Evolutionary conservation across 2,888 invertebrate genomes (phyloP), one percentile per base, ranked within the genome.

Genomic region (Flexamia atlantica): DNA sequence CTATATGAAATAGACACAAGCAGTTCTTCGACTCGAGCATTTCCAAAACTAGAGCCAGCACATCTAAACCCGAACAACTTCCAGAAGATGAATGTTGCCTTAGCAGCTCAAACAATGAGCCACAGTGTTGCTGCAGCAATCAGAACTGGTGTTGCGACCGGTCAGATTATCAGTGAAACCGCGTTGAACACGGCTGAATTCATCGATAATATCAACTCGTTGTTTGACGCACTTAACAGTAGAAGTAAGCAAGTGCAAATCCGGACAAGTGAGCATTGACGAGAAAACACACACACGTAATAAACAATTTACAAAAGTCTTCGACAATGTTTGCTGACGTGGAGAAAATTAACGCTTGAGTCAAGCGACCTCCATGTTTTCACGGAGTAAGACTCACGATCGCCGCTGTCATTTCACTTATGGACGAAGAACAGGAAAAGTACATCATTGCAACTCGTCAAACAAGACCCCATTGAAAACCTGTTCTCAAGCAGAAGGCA

Each of bases 381-480:
- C 79, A 85, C 20, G 87, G 87, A 12, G 84, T 88, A 25, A 36
- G 81, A 23, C 85, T 88, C 83, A 87, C 86, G 2, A 86, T 88
- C 7, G 86, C 85, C 25, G 84, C 86, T 36, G 85, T 87, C 80
- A 30, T 87, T n/a, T 30, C 80, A 68, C 70, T 88, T 20, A 88
- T 86, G 86, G 50, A 46, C 14, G 7, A 12, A 9, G 76, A 76
- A 14, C 17, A 76, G n/a, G 36, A 28, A 0, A 28, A 76, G 12
- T 76, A 46, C 50, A 42, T 76, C 0, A 10, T 76, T 4, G 50
- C 50, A 3, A 36, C 76, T 5, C 5, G 86, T 9, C 84, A 74
- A 88, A 74, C 83, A 87, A 82, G 88, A 88, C 83, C 84, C 87
- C 0, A 30, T 88, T 9, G 87, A 88, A 84, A 88, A 87, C 81